Conservation (phyloP, 2,797 vertebrate genomes). For the Trichosurus vulpecula region DNA sequence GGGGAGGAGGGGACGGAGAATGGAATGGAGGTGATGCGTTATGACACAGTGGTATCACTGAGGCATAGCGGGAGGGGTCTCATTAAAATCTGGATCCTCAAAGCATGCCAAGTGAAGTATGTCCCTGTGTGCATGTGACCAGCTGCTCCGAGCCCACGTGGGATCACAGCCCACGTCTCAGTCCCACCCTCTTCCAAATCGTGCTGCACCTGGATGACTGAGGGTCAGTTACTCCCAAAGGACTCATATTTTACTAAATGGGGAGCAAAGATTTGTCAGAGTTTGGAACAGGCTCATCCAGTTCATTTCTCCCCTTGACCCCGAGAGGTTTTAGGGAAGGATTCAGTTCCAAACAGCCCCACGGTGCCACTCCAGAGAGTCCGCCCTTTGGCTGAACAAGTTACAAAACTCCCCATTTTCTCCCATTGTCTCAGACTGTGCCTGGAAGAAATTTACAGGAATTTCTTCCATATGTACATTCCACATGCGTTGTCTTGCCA, state of each 20-base stretch:
- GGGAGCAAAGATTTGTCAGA: neutral
- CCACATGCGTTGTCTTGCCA: neutral
- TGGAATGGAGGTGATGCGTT: neutral
- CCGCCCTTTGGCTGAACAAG: neutral
- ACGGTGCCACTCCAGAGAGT: neutral
- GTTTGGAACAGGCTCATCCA: neutral
- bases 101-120: neutral
- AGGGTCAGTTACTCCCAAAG: neutral
- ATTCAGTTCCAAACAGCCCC: neutral
- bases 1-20: neutral
- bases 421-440: neutral
- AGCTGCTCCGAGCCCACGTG: neutral
- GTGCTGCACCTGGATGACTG: neutral
- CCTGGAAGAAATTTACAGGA: slow-evolving; percentile 12
- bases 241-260: neutral
- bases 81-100: neutral
- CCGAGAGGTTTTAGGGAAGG: neutral
- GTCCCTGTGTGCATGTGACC: neutral
- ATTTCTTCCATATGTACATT: slow-evolving; percentile 19
- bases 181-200: neutral
- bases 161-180: neutral
- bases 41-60: neutral
- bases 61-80: neutral
- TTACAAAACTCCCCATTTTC: neutral
- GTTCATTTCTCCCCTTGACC: neutral